Conservation (phyloP, 2,113 vertebrate genomes). For the Pardalotus punctatus region DNA sequence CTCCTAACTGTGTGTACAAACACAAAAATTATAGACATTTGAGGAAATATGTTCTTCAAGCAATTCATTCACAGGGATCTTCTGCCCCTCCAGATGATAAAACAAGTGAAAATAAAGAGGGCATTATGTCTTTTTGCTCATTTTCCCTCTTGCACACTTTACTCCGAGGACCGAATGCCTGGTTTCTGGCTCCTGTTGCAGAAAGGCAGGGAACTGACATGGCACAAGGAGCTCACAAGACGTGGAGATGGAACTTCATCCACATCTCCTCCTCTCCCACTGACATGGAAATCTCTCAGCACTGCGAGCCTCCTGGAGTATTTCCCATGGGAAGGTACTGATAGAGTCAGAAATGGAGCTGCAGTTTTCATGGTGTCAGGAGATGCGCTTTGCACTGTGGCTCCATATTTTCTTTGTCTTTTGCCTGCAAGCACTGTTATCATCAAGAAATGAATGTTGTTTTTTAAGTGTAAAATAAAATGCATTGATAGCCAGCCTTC, state of each 20-base stretch:
- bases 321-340: background rate
- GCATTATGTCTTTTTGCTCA: background rate
- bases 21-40: background rate
- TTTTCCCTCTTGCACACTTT: background rate
- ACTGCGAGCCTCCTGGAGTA: background rate
- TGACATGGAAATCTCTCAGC: background rate
- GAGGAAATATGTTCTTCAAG: background rate
- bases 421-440: background rate
- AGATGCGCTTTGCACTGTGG: background rate
- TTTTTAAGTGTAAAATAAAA: background rate
- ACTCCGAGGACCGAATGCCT: background rate
- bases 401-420: background rate
- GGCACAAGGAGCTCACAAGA: background rate
- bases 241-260: background rate
- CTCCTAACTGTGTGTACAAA: background rate
- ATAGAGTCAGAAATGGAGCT: background rate
- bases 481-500: background rate
- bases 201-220: background rate
- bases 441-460: background rate
- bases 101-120: background rate
- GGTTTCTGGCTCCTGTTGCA: background rate
- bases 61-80: background rate
- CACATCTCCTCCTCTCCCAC: background rate
- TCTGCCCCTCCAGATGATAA: background rate
- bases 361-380: background rate